Evolutionary conservation across 2,113 vertebrate genomes (phyloP), one percentile per base, ranked within the genome.

Genomic region (Bubo scandiacus): DNA sequence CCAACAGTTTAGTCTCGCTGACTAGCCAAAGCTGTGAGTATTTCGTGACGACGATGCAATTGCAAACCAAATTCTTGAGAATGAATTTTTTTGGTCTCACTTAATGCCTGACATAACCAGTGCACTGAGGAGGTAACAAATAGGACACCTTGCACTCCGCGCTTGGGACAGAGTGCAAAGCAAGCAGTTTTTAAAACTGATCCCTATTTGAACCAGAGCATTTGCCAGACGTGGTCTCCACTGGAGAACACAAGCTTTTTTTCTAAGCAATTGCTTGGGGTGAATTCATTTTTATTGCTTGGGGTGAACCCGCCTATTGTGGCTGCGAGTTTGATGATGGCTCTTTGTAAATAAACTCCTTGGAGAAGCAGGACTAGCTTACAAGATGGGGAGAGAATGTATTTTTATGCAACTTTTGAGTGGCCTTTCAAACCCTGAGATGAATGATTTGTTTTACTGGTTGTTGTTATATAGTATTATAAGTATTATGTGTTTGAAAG

Each of bases 321-420:
- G 91, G 96, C 95, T 95, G 91, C 29, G 21, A 91, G 92, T 91
- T 94, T 93, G 92, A 94, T 79, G 82, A 86, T 89, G 95, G 92
- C 94, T 97, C 83, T 32, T 77, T 98, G 98, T 98, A 98, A 97
- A 98, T 97, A 98, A 93, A 87, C 94, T 97, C 79, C 96, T 96
- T 84, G 89, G 92, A 97, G 97, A 89, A 94, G 96, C 90, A 95
- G 83, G 94, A 85, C 75, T 86, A 58, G 94, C 97, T 97, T 95
- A 93, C 22, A 38, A 98, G 93, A 93, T 94, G 94, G 92, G 95
- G 97, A 97, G 96, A 98, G 98, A 98, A 98, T 98, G 98, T 98
- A 98, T 98, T 98, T 98, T 98, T 98, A 98, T 98, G 98, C 98
- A 98, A 98, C 94, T 97, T 95, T 93, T 97, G 98, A 98, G 98